phyloP scores from a whole-genome alignment of 1,140 invertebrate species.

The Ips nitidus region DNA sequence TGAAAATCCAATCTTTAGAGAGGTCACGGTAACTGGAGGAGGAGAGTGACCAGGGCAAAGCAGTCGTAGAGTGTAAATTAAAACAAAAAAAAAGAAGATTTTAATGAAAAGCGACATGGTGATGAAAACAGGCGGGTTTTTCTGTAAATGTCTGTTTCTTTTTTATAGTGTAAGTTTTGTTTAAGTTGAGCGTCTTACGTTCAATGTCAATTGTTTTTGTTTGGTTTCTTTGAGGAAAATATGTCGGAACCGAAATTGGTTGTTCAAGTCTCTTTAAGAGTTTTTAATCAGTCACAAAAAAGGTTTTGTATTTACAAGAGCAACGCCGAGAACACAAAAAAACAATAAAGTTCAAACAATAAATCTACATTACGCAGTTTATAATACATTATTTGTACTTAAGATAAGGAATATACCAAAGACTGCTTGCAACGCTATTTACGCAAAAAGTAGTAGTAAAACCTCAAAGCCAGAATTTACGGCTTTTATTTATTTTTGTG shows the following conservation, averaged over 20 bases:
- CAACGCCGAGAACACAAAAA: no score
- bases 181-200: no score
- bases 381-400: constrained; percentile 24
- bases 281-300: no score
- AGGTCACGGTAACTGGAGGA: constrained; percentile 47
- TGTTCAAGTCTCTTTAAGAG: no score
- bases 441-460: constrained; percentile 7
- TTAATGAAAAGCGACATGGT: constrained; percentile 24
- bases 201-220: no score
- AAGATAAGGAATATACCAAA: constrained; percentile 38
- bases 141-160: neutral
- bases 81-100: constrained; percentile 4
- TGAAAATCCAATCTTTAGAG: constrained; percentile 45
- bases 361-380: no score
- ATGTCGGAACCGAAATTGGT: no score
- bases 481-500: constrained; percentile 19
- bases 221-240: no score
- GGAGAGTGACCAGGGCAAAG: constrained; percentile 35
- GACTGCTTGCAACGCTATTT: constrained; percentile 34
- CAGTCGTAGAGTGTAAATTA: constrained; percentile 7
- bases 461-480: no score
- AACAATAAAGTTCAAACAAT: no score
- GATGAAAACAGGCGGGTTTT: constrained; percentile 34
- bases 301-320: no score
- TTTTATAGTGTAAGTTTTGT: neutral